Percentiles rank a stretch among this genome's conserved stretches.
Evolutionary conservation across 2,797 vertebrate species (phyloP).

Genomic region (Caiman crocodilus): DNA sequence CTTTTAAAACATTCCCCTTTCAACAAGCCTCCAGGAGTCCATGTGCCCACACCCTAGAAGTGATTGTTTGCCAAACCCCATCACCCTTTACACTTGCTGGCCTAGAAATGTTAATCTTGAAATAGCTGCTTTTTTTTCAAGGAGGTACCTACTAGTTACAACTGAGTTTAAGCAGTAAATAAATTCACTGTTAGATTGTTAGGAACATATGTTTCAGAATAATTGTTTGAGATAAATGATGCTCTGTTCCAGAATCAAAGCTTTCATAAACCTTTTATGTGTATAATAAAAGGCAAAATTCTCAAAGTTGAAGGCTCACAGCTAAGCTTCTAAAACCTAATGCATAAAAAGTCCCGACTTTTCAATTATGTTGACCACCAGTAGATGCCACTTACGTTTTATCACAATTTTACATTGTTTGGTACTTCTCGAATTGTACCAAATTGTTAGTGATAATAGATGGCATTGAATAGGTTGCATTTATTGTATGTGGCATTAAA

Average conservation of each 20-base stretch:
- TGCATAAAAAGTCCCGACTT: conserved; percentile 18
- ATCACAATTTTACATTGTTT: conserved; percentile 51
- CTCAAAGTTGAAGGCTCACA: not conserved
- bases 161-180: too few species aligned
- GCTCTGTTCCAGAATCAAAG: too few species aligned
- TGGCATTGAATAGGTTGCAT: conserved; percentile 54
- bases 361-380: not conserved
- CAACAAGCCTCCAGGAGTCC: too few species aligned
- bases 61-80: not conserved
- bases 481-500: conserved; percentile 32
- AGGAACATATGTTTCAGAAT: not conserved
- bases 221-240: too few species aligned
- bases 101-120: not conserved
- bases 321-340: conserved; percentile 25
- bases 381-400: conserved; percentile 27
- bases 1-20: too few species aligned
- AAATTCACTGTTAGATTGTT: not conserved
- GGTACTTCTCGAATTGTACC: conserved; percentile 49
- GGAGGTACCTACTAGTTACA: too few species aligned
- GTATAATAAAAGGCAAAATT: not conserved
- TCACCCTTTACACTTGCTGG: not conserved
- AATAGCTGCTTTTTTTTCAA: not conserved
- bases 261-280: too few species aligned
- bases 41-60: not conserved
- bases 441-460: conserved; percentile 58